Evolutionary conservation across 2,797 vertebrate species (phyloP).

Genomic region (Urophycis tenuis): DNA sequence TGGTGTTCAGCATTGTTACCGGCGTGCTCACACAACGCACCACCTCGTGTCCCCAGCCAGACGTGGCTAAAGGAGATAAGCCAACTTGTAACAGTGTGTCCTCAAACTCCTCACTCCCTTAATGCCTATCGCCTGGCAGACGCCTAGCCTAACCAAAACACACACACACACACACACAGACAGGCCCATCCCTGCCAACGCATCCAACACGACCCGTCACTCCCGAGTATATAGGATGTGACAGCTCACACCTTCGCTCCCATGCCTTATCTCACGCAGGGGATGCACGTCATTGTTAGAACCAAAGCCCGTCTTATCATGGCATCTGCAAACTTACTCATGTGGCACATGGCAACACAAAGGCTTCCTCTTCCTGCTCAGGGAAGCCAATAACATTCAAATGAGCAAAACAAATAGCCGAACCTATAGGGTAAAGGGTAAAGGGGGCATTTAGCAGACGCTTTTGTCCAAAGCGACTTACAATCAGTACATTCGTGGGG

Average conservation of each 20-base stretch:
- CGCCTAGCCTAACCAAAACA: conserved; percentile 7
- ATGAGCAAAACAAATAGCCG: conserved; percentile 21
- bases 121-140: conserved; percentile 19
- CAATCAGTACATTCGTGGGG: too few relatives aligned
- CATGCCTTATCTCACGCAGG: conserved; percentile 49
- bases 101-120: conserved; percentile 34
- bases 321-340: conserved; percentile 40
- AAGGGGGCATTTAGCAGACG: too few relatives aligned
- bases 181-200: conserved; percentile 34
- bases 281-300: conserved; percentile 41
- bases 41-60: conserved; percentile 37
- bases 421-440: too few relatives aligned
- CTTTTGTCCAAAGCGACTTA: too few relatives aligned
- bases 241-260: conserved; percentile 36
- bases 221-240: conserved; percentile 30
- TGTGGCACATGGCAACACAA: conserved; percentile 12
- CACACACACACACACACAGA: too few relatives aligned
- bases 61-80: conserved; percentile 52
- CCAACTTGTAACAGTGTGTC: conserved; percentile 27
- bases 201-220: conserved; percentile 31
- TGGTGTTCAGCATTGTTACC: background rate
- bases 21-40: conserved; percentile 14
- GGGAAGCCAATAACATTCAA: conserved; percentile 38
- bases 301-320: conserved; percentile 30
- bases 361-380: conserved; percentile 42